These are phyloP conservation scores for Tragulus kanchil DNA, from an alignment of 2,113 vertebrate genomes.

Conservation along the genomic window DNA sequence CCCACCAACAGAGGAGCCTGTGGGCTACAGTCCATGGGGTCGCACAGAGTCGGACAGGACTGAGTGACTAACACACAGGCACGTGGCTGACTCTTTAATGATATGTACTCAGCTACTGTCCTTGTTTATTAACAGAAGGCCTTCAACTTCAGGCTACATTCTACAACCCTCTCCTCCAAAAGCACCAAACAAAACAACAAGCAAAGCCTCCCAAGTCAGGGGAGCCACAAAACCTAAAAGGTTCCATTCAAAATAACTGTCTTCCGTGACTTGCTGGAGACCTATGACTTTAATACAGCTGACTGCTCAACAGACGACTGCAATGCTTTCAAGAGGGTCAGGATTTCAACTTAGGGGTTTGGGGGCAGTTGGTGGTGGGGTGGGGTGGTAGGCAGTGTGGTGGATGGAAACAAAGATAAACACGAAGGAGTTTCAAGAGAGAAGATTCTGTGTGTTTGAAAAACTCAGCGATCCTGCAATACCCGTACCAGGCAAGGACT, in stretches of 20 bases:
- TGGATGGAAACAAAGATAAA: background rate
- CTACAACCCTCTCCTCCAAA: background rate
- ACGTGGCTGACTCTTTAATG: background rate
- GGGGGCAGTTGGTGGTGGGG: accelerated
- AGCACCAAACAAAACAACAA: background rate
- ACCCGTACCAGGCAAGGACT: background rate
- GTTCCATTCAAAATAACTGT: conserved; percentile 57
- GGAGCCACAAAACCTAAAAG: too few species aligned
- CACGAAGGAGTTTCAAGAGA: background rate
- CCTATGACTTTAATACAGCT: background rate
- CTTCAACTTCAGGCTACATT: background rate
- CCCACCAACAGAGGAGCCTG: background rate
- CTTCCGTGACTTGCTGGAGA: background rate
- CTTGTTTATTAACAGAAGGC: background rate
- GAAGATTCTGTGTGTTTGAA: background rate
- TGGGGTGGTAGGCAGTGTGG: background rate
- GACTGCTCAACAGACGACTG: background rate
- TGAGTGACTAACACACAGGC: background rate
- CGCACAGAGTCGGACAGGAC: background rate
- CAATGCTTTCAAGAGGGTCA: conserved; percentile 3
- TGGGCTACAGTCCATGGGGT: background rate
- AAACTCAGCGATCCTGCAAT: background rate
- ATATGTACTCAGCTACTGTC: background rate
- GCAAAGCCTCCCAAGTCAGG: too few species aligned
- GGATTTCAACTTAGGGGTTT: background rate